phyloP scores from a whole-genome alignment of 2,888 invertebrate species.

The Oscheius onirici region DNA sequence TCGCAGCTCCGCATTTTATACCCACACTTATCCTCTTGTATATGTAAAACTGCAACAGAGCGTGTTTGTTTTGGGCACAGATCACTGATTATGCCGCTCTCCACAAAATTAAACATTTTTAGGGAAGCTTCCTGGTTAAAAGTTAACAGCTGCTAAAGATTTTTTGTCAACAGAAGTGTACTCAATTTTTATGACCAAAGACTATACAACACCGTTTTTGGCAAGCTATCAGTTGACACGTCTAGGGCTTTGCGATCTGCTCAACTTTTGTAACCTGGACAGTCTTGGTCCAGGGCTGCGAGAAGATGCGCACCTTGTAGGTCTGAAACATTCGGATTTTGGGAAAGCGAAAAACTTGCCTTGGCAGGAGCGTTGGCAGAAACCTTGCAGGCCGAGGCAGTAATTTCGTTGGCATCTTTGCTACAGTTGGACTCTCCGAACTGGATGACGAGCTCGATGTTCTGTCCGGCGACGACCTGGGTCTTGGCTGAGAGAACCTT shows the following conservation, averaged over 20 bases:
- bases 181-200: too few relatives aligned
- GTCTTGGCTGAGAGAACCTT: conserved; percentile 50
- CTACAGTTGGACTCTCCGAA: conserved; percentile 53
- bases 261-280: background rate
- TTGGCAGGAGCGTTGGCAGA: background rate
- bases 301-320: conserved; percentile 12
- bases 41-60: too few relatives aligned
- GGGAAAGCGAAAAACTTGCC: background rate
- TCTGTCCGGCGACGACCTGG: conserved; percentile 59
- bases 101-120: too few relatives aligned
- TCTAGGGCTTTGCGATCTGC: background rate
- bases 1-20: too few relatives aligned
- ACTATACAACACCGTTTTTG: background rate
- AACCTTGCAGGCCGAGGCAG: background rate
- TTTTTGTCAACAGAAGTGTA: too few relatives aligned
- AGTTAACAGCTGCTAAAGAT: too few relatives aligned
- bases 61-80: too few relatives aligned
- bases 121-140: too few relatives aligned
- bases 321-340: background rate
- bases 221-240: background rate
- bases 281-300: conserved; percentile 18
- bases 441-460: conserved; percentile 47
- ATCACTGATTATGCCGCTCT: too few relatives aligned
- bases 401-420: conserved; percentile 16
- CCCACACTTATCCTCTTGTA: too few relatives aligned